phyloP scores from a whole-genome alignment of 2,113 vertebrate species.

The Cebus imitator region DNA sequence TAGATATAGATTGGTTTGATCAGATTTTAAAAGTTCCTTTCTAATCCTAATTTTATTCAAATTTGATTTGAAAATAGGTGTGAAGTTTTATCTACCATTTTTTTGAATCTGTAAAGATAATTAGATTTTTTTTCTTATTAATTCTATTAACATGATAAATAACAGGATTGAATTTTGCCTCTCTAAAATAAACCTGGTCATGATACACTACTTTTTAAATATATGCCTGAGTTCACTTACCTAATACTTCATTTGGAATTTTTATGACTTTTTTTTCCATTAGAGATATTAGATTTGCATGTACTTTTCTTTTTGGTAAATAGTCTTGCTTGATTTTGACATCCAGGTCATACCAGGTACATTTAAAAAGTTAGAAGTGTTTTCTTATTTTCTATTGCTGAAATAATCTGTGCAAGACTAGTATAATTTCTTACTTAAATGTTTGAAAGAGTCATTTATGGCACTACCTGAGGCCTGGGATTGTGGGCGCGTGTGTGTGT shows the following conservation, averaged over 20 bases:
- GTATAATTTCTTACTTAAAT: not conserved
- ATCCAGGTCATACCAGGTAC: not conserved
- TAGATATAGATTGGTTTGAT: not conserved
- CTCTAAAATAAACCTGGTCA: not conserved
- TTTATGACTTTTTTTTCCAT: not conserved
- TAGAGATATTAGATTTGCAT: not conserved
- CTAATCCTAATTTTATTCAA: not conserved
- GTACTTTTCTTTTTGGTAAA: not conserved
- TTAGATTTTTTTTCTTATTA: not conserved
- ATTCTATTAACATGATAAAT: not conserved
- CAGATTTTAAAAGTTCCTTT: not conserved
- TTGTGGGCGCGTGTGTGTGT: not conserved
- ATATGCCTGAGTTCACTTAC: not conserved
- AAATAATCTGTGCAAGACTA: not conserved
- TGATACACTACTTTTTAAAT: not conserved
- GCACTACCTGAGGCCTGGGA: not conserved
- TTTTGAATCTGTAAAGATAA: constrained; percentile 22
- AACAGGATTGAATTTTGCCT: not conserved
- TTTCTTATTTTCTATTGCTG: not conserved
- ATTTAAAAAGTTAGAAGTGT: not conserved
- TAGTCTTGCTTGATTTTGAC: not conserved
- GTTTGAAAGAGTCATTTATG: not conserved
- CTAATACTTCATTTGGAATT: not conserved
- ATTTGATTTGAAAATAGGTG: not conserved
- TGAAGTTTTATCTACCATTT: not conserved